Base-by-base conservation (phyloP, 2,888 invertebrate species). In the Sericinus montela region DNA sequence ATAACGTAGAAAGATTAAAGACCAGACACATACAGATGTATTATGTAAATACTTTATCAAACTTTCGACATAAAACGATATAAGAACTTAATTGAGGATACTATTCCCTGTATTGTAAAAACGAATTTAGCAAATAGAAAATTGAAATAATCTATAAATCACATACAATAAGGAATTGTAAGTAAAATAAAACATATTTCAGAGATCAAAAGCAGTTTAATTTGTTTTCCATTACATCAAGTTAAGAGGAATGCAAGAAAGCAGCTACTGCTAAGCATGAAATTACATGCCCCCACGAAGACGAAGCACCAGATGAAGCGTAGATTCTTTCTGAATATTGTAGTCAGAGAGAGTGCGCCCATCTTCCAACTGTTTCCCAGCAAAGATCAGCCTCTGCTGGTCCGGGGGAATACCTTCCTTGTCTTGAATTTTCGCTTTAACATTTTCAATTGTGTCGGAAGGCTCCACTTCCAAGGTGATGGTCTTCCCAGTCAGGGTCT, bases 191-290 rank as follows among this genome's bases (percentile, higher is more conserved):
- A 48, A 43, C 7, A 16, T 15, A n/a, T 11, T 25, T n/a, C n/a
- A n/a, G 50, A 50, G 45, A 45, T 49, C 45, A 39, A 50, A 50
- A 45, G 41, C 50, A 41, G 45, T 50, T 50, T 41, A 45, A 50
- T 50, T 50, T 28, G 13, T 40, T 36, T 42, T 49, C 49, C 30
- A 45, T 39, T 36, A 50, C 48, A 45, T 50, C 14, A 30, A 32
- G 23, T 19, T 16, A 19, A 23, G 45, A 45, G 50, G 50, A 50
- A 50, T 50, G 50, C 45, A 50, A 45, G 28, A 40, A 50, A 50
- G 40, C 39, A 28, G 44, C 14, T 35, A 11, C 37, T 30, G 10
- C 14, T 14, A 9, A 5, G 8, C 7, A 19, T 30, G 13, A 30
- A n/a, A 11, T 38, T 30, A 45, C 6, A 36, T 28, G 29, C 45